phyloP scores from a whole-genome alignment of 2,888 invertebrate species.

The Amblyjoppa fuscipennis region DNA sequence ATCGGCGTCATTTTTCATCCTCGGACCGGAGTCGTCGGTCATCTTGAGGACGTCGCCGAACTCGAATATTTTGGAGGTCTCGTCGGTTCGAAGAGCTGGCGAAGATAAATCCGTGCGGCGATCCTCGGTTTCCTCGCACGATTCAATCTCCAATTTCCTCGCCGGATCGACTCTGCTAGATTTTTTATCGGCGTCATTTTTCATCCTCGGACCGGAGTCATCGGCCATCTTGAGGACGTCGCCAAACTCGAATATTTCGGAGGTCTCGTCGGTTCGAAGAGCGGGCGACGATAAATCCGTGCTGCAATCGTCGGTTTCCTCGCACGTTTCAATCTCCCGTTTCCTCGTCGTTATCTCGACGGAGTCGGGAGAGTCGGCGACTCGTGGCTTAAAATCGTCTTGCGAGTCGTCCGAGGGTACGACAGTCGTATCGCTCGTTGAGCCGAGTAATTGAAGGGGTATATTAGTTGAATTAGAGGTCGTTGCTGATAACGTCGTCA shows the following conservation, averaged over 20 bases:
- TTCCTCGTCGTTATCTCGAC: constrained; percentile 36
- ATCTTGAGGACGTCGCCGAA: neutral
- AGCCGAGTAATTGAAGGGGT: constrained; percentile 58
- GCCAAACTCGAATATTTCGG: neutral
- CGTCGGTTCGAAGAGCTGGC: neutral
- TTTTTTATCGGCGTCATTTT: neutral
- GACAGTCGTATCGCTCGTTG: constrained; percentile 54
- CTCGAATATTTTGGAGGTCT: neutral
- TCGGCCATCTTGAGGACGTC: neutral
- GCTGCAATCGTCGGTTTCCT: constrained; percentile 17
- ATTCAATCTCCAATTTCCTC: neutral
- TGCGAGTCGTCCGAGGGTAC: constrained; percentile 47
- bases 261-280: neutral
- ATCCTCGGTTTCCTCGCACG: constrained; percentile 12
- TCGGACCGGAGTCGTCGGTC: too few relatives aligned
- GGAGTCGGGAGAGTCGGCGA: constrained; percentile 29
- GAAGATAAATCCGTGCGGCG: neutral
- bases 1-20: neutral
- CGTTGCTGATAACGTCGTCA: constrained; percentile 59
- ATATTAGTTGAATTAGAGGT: constrained; percentile 61
- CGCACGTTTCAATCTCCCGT: constrained; percentile 4
- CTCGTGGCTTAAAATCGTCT: constrained; percentile 25
- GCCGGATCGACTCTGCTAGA: neutral
- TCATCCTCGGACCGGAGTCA: neutral
- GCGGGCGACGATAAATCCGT: neutral